Evolutionary conservation across 2,888 invertebrate genomes (phyloP).

Genomic region (Prenolepis imparis): DNA sequence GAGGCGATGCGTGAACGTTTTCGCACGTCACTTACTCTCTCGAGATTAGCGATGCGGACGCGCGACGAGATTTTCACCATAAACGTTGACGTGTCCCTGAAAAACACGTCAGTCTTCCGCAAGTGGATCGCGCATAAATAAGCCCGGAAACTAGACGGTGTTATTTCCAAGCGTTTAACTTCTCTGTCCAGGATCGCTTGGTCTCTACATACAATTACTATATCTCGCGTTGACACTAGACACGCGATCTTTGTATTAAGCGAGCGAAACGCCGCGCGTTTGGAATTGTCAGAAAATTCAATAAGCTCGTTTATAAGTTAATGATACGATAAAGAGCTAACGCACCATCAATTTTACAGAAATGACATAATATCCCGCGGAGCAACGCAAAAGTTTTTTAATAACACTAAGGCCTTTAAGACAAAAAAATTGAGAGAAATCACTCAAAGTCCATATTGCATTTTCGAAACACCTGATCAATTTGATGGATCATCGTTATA

Average conservation of each 20-base stretch:
- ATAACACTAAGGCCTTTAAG: neutral
- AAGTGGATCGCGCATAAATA: conserved; percentile 12
- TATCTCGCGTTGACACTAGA: neutral
- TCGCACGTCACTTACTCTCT: neutral
- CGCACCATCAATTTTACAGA: neutral
- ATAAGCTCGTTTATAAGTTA: neutral
- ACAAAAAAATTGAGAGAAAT: neutral
- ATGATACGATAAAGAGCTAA: neutral
- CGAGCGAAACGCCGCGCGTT: neutral
- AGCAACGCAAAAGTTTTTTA: neutral
- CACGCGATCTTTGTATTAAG: conserved; percentile 1
- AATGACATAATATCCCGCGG: neutral
- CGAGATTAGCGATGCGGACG: neutral
- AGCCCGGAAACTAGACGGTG: neutral
- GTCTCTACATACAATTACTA: neutral
- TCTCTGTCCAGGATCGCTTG: neutral
- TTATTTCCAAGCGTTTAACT: neutral
- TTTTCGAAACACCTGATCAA: conserved; percentile 7
- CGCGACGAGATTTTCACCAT: neutral
- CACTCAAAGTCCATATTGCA: neutral
- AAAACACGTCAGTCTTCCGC: conserved; percentile 21
- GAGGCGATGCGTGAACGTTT: neutral
- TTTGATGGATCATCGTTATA: neutral
- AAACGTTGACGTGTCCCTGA: neutral
- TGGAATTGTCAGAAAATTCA: neutral